Evolutionary conservation across 2,113 vertebrate genomes (phyloP), one percentile per base, ranked within the genome.

Genomic region (Eptesicus fuscus): DNA sequence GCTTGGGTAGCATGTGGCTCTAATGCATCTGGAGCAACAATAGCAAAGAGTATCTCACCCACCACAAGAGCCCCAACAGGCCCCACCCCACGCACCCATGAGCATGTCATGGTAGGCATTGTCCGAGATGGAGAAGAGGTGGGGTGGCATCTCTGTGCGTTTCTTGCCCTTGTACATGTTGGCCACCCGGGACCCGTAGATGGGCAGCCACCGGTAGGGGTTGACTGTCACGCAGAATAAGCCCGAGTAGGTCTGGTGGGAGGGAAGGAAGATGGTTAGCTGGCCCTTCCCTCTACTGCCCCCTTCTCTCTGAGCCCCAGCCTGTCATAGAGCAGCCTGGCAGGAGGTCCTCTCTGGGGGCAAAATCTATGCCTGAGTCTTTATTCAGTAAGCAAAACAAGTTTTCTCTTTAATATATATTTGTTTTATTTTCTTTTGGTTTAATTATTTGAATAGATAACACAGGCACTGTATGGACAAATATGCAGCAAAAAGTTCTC

Each of bases 121-220:
- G 80, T 97, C 95, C 6, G 91, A 97, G 95, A 97, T 92, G 80
- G 97, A 97, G 95, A 98, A 97, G 70, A 97, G 96, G 51, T 96
- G 96, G 49, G 96, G 96, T 0, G 83, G 94, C 94, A 96, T 90
- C 93, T 98, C 96, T 0, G 47, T 97, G n/a, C 49, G n/a, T 53
- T 98, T 97, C 96, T 32, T 98, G 90, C 96, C 96, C 79, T 97
- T 95, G 87, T 97, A 95, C 94, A 83, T 97, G 49, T 90, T 92
- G 56, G 95, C 96, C 91, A 97, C 82, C 0, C n/a, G 63, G 61
- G 83, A 13, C 8, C 97, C 83, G 0, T 92, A 96, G 96, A 94
- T 95, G 78, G 96, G 98, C 88, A 98, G 97, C 98, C 97, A 97
- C 92, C 85, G 95, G 89, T 97, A 98, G 28, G 98, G 96, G 96